A percentile compares a stretch with the other conserved stretches of the same genome.
These are phyloP conservation scores for Apomyelois bistriatella DNA, from an alignment of 2,888 invertebrate species.

Conservation along the genomic window DNA sequence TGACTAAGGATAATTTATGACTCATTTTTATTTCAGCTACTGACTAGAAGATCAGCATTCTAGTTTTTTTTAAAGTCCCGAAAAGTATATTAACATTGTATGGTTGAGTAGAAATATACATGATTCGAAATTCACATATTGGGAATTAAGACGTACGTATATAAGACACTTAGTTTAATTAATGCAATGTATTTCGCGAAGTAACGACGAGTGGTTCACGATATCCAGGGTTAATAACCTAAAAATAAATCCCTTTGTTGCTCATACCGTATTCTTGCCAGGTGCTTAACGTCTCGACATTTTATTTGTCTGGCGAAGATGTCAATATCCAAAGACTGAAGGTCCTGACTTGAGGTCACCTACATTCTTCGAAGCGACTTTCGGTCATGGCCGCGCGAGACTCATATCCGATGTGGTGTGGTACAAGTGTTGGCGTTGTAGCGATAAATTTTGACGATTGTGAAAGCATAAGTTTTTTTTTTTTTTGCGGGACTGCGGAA, in stretches of 20 bases:
- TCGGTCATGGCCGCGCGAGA: constrained; percentile 67
- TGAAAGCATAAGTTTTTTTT: too few species aligned
- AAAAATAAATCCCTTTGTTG: constrained; percentile 9
- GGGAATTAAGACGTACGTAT: too few species aligned
- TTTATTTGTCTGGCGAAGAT: constrained; percentile 39
- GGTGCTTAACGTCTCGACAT: constrained; percentile 7
- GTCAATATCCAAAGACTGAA: constrained; percentile 59
- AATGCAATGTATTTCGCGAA: background rate
- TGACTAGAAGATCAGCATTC: too few species aligned
- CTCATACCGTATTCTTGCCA: constrained; percentile 8
- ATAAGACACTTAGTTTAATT: too few species aligned
- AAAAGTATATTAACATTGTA: too few species aligned
- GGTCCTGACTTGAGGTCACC: constrained; percentile 68
- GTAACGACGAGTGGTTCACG: background rate
- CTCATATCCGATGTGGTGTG: constrained; percentile 46
- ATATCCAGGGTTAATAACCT: background rate
- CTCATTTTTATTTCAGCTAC: too few species aligned
- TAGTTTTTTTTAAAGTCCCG: too few species aligned
- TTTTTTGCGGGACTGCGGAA: too few species aligned
- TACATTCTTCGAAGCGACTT: constrained; percentile 61
- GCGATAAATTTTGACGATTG: constrained; percentile 22
- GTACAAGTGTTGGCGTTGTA: constrained; percentile 27
- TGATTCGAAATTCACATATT: too few species aligned
- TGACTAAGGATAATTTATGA: too few species aligned
- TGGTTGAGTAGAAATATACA: too few species aligned